Evolutionary conservation across 2,113 vertebrate genomes (phyloP).

Genomic region (Peromyscus maniculatus): DNA sequence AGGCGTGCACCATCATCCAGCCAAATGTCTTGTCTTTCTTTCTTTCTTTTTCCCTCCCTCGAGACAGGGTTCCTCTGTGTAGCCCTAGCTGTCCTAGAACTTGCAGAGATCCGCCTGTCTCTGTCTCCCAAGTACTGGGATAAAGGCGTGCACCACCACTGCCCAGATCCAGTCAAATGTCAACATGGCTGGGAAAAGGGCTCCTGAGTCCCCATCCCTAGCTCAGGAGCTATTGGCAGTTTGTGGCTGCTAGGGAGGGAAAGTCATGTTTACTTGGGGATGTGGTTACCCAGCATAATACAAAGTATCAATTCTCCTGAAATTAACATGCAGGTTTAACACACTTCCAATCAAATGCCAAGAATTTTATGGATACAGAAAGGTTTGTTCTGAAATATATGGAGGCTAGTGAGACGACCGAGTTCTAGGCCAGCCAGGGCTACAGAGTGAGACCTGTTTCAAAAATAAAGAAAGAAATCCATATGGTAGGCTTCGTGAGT

Average conservation of each 20-base stretch:
- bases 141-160: not conserved
- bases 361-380: slow-evolving; percentile 20
- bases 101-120: not conserved
- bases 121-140: not conserved
- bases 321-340: not conserved
- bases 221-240: not conserved
- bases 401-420: not conserved
- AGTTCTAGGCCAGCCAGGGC: not conserved
- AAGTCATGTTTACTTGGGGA: not conserved
- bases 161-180: not conserved
- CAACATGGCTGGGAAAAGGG: not conserved
- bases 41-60: too few relatives aligned
- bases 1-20: too few relatives aligned
- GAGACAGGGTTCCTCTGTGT: not conserved
- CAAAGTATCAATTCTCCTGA: not conserved
- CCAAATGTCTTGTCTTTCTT: too few relatives aligned
- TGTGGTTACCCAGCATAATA: not conserved
- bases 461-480: not conserved
- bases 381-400: slow-evolving; percentile 37
- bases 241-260: not conserved
- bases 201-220: not conserved
- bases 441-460: not conserved
- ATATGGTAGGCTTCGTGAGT: not conserved
- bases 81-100: not conserved
- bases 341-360: not conserved